Evolutionary conservation across 1,140 invertebrate species (phyloP).

Genomic region (Mercenaria mercenaria): DNA sequence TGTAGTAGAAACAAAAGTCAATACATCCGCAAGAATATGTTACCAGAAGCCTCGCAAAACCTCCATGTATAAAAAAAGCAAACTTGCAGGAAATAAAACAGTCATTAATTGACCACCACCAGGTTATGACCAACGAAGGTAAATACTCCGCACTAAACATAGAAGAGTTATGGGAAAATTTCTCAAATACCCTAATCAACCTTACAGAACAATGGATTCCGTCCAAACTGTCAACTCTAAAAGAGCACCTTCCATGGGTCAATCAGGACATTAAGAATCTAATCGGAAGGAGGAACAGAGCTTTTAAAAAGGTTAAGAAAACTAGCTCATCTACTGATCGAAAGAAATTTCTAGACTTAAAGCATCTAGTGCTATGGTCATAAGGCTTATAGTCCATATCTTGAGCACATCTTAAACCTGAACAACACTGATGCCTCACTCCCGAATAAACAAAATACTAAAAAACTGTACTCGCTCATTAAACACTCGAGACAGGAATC

Average conservation of each 20-base stretch:
- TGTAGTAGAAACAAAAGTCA: conserved; percentile 22
- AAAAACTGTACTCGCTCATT: background rate
- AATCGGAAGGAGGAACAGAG: background rate
- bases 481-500: background rate
- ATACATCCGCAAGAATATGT: no score
- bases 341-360: conserved; percentile 19
- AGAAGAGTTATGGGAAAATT: conserved; percentile 28
- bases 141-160: conserved; percentile 26
- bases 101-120: conserved; percentile 21
- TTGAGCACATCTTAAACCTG: conserved; percentile 2
- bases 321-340: background rate
- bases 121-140: background rate
- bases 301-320: conserved; percentile 17
- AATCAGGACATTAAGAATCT: background rate
- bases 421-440: background rate
- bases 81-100: background rate
- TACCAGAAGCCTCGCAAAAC: conserved; percentile 13
- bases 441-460: background rate
- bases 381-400: conserved; percentile 5
- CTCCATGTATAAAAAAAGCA: background rate
- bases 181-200: background rate
- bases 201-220: conserved; percentile 24
- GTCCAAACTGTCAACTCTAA: conserved; percentile 11
- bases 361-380: background rate
- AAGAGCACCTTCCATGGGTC: conserved; percentile 30